Evolutionary conservation across 2,888 invertebrate genomes (phyloP).

Genomic region (Bembecia ichneumoniformis): DNA sequence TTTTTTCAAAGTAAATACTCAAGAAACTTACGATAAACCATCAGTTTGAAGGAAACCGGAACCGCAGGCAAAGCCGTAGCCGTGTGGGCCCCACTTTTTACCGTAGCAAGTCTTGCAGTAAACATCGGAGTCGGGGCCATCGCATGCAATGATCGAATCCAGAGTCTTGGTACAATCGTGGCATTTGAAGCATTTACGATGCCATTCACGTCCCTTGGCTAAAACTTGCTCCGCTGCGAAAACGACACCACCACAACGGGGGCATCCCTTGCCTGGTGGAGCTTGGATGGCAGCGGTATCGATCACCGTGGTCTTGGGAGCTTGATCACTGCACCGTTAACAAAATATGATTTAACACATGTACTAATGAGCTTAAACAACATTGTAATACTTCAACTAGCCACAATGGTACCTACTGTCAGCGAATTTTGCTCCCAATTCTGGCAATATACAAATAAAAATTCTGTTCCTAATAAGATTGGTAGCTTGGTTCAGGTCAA

Average conservation of each 20-base stretch:
- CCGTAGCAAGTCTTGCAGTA: constrained; percentile 98
- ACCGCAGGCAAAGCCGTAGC: constrained; percentile 95
- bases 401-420: constrained; percentile 2
- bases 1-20: neutral
- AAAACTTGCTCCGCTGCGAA: constrained; percentile 96
- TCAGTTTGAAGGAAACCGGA: constrained; percentile 95
- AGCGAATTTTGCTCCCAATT: constrained; percentile 1
- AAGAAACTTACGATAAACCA: constrained; percentile 81
- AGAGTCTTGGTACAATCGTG: constrained; percentile 93
- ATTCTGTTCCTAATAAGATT: too few relatives aligned
- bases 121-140: constrained; percentile 92
- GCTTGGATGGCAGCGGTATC: constrained; percentile 87
- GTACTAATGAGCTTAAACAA: neutral
- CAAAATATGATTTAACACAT: neutral
- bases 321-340: constrained; percentile 74
- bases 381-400: neutral
- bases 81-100: constrained; percentile 97
- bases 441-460: neutral
- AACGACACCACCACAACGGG: constrained; percentile 90
- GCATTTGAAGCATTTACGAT: constrained; percentile 94
- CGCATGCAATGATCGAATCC: constrained; percentile 96
- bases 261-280: constrained; percentile 88
- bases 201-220: constrained; percentile 92
- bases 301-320: constrained; percentile 82
- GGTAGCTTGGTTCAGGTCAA: too few relatives aligned